phyloP scores from a whole-genome alignment of 2,113 vertebrate genomes.

The Eupsittula cactorum region DNA sequence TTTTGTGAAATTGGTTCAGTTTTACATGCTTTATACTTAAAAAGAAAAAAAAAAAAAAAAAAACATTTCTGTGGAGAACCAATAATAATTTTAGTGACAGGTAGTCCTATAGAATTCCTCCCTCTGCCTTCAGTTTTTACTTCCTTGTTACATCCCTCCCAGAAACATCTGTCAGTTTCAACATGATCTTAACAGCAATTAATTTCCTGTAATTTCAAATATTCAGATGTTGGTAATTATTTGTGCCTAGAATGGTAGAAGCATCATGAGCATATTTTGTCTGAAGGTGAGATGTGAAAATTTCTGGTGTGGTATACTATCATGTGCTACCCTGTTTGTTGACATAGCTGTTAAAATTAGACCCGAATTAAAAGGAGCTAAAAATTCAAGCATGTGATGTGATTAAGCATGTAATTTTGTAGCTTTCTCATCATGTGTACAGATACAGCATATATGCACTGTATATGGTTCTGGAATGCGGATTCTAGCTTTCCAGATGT shows the following conservation, averaged over 20 bases:
- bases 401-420: not conserved
- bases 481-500: not conserved
- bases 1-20: not conserved
- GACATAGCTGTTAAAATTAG: not conserved
- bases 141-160: not conserved
- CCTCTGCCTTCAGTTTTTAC: not conserved
- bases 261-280: not conserved
- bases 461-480: not conserved
- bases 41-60: not conserved
- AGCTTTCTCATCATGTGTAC: not conserved
- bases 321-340: not conserved
- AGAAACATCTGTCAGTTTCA: not conserved
- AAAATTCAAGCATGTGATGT: not conserved
- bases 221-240: not conserved
- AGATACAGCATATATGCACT: rapidly evolving
- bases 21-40: not conserved
- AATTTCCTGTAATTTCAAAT: not conserved
- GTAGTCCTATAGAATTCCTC: not conserved
- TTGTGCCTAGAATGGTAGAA: not conserved
- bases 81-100: not conserved
- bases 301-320: not conserved
- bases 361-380: not conserved
- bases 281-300: not conserved
- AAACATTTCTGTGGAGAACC: not conserved
- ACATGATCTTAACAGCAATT: not conserved